Base-by-base conservation (phyloP, 2,113 vertebrate species). In the Leiothrix lutea region DNA sequence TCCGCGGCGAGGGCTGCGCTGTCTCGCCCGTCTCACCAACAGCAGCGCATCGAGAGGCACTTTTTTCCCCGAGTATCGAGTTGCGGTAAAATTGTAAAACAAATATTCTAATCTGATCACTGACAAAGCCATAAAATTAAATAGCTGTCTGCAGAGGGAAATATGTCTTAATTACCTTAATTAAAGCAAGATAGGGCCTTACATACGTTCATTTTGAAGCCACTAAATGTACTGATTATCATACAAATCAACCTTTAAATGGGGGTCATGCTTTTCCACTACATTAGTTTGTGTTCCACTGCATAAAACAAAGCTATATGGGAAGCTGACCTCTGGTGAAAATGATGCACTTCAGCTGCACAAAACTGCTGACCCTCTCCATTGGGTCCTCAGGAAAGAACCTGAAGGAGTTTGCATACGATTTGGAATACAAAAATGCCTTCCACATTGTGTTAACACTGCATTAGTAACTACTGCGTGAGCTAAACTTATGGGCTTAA, bases 81-180 rank as follows among this genome's bases (percentile, higher is more conserved):
- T 67, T 56, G 73, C 26, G 50, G 88, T 56, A 73, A 90, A 97
- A 94, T 21, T 38, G 35, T 89, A 96, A 94, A 97, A 92, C 90
- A 96, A 95, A 95, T 95, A 96, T 88, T 94, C 90, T 85, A 66
- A 91, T 95, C 90, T 93, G 85, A 95, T 97, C 92, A 85, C 81
- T 78, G 96, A 95, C 74, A 74, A 84, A 96, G 94, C 79, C 84
- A 84, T 97, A 96, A 96, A 95, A 96, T 94, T 92, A 97, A 97
- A 97, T 95, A 94, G 92, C 93, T 91, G 80, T 96, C 94, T 96
- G 94, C 71, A 66, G 69, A 89, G 90, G 92, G 79, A 97, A 98
- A 94, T 96, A 95, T 75, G 94, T 92, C 95, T 96, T 97, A 97
- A 97, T 97, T 95, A 88, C 88, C 90, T 98, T 97, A 95, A 95